Evolutionary conservation across 2,797 vertebrate species (phyloP).

Genomic region (Siniperca undulata): DNA sequence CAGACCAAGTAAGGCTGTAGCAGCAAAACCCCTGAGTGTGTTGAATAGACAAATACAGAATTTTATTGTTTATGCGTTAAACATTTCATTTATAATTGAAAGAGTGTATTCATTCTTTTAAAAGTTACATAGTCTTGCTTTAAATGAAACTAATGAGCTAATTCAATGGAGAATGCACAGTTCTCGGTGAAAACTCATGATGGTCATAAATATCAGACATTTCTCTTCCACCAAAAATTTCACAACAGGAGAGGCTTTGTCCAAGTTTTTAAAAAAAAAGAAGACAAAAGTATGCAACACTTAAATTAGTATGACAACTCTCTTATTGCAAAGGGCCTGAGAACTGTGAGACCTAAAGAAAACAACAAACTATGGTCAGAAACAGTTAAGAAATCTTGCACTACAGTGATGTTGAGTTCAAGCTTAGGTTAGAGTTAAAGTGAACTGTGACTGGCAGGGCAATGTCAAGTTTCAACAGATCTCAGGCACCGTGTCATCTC

Average conservation of each 20-base stretch:
- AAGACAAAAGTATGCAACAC: constrained; percentile 37
- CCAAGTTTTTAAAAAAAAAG: constrained; percentile 12
- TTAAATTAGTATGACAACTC: constrained; percentile 43
- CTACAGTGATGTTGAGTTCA: constrained; percentile 33
- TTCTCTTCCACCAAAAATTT: background rate
- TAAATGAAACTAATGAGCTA: background rate
- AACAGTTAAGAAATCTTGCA: constrained; percentile 6
- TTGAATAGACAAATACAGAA: background rate
- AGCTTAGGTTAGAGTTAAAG: constrained; percentile 45
- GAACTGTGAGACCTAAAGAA: constrained; percentile 43
- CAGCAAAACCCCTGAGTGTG: background rate
- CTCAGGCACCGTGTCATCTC: constrained; percentile 7
- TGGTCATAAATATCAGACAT: background rate
- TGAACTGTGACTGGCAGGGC: constrained; percentile 22
- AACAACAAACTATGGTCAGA: constrained; percentile 39
- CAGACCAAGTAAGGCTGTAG: background rate
- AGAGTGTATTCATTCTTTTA: background rate
- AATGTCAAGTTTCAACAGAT: constrained; percentile 60
- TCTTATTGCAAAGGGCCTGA: constrained; percentile 50
- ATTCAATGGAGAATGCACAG: constrained; percentile 5
- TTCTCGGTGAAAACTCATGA: background rate
- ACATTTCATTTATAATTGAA: background rate
- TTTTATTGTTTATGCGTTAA: background rate
- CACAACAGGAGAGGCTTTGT: constrained; percentile 26
- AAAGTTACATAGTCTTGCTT: background rate